phyloP scores from a whole-genome alignment of 2,888 invertebrate genomes.

The Rhagonycha lutea region DNA sequence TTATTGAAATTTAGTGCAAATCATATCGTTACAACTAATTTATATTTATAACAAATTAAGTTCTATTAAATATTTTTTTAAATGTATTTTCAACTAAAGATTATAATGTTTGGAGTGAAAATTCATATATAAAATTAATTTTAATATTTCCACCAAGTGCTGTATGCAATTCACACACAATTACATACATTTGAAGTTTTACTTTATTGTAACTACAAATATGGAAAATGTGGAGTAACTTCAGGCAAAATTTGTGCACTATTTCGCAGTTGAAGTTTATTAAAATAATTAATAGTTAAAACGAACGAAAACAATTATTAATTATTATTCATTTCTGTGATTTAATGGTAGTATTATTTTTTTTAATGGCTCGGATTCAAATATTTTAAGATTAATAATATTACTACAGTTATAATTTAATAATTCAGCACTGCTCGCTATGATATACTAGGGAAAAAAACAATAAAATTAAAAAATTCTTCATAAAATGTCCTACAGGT shows the following conservation, averaged over 20 bases:
- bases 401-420: background rate
- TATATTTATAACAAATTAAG: background rate
- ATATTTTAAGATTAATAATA: background rate
- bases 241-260: background rate
- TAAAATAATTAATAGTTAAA: background rate
- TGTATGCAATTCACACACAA: background rate
- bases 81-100: background rate
- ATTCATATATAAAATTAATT: background rate
- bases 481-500: background rate
- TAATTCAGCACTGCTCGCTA: background rate
- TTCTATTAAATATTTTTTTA: background rate
- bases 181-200: conserved; percentile 1
- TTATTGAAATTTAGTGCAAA: background rate
- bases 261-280: background rate
- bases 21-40: background rate
- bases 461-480: background rate
- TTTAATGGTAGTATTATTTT: background rate
- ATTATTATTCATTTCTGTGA: background rate
- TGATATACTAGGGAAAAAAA: background rate
- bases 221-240: background rate
- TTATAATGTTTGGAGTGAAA: background rate
- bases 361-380: background rate
- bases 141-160: background rate
- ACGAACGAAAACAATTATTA: background rate
- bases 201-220: background rate